Evolutionary conservation across 2,113 vertebrate species (phyloP).

Genomic region (Copsychus sechellarum): DNA sequence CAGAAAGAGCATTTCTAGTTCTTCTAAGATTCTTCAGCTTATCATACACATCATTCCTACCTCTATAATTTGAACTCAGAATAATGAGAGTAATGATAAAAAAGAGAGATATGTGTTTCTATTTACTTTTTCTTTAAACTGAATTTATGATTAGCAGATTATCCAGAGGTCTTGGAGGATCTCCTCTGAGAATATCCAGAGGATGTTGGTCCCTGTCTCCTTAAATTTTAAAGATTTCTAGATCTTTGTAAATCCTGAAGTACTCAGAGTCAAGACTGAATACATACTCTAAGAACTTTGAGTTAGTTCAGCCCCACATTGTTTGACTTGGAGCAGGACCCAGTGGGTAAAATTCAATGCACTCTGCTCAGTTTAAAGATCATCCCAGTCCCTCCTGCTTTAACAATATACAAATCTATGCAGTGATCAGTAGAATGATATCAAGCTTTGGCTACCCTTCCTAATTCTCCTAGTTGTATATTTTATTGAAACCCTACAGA

Average conservation of each 20-base stretch:
- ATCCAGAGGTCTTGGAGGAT: background rate
- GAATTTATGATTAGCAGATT: background rate
- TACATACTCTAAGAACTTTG: background rate
- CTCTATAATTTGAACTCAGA: background rate
- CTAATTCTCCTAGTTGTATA: background rate
- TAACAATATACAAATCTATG: background rate
- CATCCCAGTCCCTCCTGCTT: background rate
- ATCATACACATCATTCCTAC: background rate
- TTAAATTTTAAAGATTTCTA: background rate
- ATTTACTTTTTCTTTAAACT: background rate
- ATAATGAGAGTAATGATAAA: background rate
- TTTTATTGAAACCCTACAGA: background rate
- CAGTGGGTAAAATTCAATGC: background rate
- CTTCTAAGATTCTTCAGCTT: background rate
- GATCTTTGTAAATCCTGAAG: background rate
- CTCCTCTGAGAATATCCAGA: background rate
- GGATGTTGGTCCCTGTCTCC: background rate
- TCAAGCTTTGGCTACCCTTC: background rate
- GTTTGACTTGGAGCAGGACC: background rate
- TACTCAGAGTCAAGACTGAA: background rate
- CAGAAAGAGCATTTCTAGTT: background rate
- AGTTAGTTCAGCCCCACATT: background rate
- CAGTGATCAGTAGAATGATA: background rate
- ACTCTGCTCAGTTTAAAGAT: background rate
- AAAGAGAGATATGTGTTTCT: fast-evolving